Percentiles rank a stretch among this genome's conserved stretches.
These are phyloP conservation scores for Philotrypesis tridentata DNA, from an alignment of 1,140 invertebrate species.

Conservation along the genomic window DNA sequence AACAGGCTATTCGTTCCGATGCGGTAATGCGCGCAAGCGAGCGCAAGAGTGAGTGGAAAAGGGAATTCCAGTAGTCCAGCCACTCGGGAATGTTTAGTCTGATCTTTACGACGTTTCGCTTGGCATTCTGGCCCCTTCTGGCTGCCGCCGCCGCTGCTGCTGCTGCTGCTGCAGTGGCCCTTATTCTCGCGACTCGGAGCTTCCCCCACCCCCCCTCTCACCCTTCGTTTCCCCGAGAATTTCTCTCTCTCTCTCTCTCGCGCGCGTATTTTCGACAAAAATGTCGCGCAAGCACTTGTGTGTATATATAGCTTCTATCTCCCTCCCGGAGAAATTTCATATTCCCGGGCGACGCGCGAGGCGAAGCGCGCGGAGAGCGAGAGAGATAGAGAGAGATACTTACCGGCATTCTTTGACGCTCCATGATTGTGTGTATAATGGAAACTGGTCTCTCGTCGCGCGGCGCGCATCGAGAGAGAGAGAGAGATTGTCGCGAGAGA, in stretches of 20 bases:
- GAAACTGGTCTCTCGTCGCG: too few relatives aligned
- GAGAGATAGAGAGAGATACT: neutral
- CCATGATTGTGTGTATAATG: too few relatives aligned
- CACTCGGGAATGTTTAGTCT: slow-evolving; percentile 10
- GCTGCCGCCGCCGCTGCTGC: too few relatives aligned
- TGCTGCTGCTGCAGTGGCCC: neutral
- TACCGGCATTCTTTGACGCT: too few relatives aligned
- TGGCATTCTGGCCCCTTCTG: too few relatives aligned
- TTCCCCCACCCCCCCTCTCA: too few relatives aligned
- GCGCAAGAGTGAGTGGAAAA: neutral
- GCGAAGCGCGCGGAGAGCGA: neutral
- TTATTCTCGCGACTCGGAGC: neutral
- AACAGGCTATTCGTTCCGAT: neutral
- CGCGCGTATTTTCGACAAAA: neutral
- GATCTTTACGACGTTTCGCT: slow-evolving; percentile 14
- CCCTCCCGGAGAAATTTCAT: neutral
- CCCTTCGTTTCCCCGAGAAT: neutral
- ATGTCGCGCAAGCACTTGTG: neutral
- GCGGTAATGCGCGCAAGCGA: neutral
- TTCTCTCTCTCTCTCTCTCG: neutral
- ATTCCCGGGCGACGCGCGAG: neutral
- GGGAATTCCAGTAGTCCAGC: neutral
- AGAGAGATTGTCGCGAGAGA: too few relatives aligned
- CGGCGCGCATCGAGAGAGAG: too few relatives aligned
- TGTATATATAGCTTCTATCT: too few relatives aligned